These are phyloP conservation scores for Staurois parvus DNA, from an alignment of 2,797 vertebrate species.

Conservation along the genomic window DNA sequence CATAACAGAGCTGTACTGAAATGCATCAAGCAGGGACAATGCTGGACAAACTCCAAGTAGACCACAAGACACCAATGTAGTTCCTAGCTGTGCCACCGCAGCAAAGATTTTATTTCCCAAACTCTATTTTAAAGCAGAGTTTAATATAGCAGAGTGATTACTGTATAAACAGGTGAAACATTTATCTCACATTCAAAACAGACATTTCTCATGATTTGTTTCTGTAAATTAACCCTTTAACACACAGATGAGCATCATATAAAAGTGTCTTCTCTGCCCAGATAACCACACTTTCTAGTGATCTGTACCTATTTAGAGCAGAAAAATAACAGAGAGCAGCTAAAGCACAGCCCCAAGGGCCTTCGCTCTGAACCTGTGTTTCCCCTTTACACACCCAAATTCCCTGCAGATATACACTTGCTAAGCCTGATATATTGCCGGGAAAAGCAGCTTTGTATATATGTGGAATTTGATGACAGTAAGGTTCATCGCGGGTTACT, in stretches of 20 bases:
- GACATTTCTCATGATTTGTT: too few species aligned
- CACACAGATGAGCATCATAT: too few species aligned
- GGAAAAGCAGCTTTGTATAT: not conserved
- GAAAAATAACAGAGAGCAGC: not conserved
- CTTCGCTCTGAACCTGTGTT: not conserved
- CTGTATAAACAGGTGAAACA: not conserved
- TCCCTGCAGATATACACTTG: too few species aligned
- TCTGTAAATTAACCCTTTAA: too few species aligned
- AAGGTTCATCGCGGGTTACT: not conserved
- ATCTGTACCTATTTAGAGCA: too few species aligned
- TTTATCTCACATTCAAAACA: not conserved
- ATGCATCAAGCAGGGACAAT: conserved; percentile 16
- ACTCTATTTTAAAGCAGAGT: not conserved
- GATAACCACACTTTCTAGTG: too few species aligned
- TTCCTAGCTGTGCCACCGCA: not conserved
- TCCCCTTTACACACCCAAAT: not conserved
- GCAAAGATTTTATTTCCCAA: conserved; percentile 24
- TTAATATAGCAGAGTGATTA: not conserved
- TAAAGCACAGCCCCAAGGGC: not conserved
- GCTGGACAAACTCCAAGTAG: conserved; percentile 53
- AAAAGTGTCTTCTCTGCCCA: too few species aligned
- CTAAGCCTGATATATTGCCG: too few species aligned
- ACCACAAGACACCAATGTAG: conserved; percentile 41
- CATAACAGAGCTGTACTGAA: conserved; percentile 64
- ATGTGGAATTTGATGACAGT: not conserved